Evolutionary conservation across 1,140 invertebrate genomes (phyloP), one percentile per base, ranked within the genome.

Genomic region (Megathymus violae): DNA sequence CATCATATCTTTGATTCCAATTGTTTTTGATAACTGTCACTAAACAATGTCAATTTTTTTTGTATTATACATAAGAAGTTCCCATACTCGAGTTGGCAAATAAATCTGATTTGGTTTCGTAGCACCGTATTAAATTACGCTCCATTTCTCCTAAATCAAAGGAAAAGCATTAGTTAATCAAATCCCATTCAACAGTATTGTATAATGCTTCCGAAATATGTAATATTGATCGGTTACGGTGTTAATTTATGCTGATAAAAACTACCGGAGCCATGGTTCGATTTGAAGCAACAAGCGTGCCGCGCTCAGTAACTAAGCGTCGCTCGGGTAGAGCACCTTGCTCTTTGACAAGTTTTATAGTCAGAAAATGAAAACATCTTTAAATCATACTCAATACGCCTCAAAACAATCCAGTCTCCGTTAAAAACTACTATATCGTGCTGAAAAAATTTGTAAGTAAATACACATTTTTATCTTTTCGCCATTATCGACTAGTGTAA

Each of bases 401-500:
- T 47, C 31, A 40, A 65, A 60, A 59, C 43, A 62, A 50, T 51
- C 11, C 19, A 65, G 61, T 68, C 69, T 71, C 61, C 50, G 64
- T 65, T 66, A 50, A 72, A 69, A 73, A 66, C 63, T 14, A 46
- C 25, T 56, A 59, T 58, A 22, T 5, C 40, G 19, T 69, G 50
- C 27, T 51, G 48, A 48, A 59, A 64, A 65, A 50, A 62, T n/a
- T 50, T 22, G 72, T 78, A 69, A 78, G 76, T 77, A 15, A 4
- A 50, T 14, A 19, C 36, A 52, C 34, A 31, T 50, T 69, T 69
- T 73, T 73, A 73, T 73, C 67, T 67, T 44, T 11, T 52, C 47
- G 9, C 34, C 15, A 56, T 60, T 69, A 62, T 62, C 48, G 38
- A 40, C 40, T 65, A 69, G 46, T 47, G 67, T 77, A 77, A 71